Evolutionary conservation across 2,113 vertebrate species (phyloP).

Genomic region (Trachemys scripta): DNA sequence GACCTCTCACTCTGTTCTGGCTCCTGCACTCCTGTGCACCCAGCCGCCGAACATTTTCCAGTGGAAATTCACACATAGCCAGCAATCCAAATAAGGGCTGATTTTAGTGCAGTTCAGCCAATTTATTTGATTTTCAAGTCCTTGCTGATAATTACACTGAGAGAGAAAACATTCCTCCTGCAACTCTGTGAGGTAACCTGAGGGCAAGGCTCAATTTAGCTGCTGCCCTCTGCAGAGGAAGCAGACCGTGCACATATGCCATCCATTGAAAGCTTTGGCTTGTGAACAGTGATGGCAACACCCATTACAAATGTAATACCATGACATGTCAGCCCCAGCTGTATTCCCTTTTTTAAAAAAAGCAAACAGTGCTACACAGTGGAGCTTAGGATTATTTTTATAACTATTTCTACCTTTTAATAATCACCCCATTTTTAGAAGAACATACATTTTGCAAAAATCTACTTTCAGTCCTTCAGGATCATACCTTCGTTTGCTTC

Average conservation of each 20-base stretch:
- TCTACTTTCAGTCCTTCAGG: conserved; percentile 8
- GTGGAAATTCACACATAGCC: neutral
- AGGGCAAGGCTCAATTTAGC: neutral
- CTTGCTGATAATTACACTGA: neutral
- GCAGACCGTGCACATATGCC: neutral
- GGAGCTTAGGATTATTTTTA: neutral
- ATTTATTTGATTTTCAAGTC: neutral
- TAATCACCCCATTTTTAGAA: neutral
- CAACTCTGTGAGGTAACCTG: neutral
- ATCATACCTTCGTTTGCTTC: neutral
- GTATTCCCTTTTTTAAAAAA: neutral
- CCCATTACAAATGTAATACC: rapidly evolving
- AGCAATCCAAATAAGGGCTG: neutral
- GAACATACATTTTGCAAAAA: conserved; percentile 6
- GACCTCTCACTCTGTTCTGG: neutral
- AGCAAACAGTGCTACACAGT: neutral
- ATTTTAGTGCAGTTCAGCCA: neutral
- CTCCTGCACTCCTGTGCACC: neutral
- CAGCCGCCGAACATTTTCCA: neutral
- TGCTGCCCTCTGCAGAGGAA: neutral
- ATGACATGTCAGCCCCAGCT: neutral
- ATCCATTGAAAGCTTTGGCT: neutral
- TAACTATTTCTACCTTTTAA: neutral
- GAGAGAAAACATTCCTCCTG: neutral
- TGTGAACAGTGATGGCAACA: rapidly evolving